Conservation (phyloP, 2,888 invertebrate genomes). For the Nephrotoma appendiculata region DNA sequence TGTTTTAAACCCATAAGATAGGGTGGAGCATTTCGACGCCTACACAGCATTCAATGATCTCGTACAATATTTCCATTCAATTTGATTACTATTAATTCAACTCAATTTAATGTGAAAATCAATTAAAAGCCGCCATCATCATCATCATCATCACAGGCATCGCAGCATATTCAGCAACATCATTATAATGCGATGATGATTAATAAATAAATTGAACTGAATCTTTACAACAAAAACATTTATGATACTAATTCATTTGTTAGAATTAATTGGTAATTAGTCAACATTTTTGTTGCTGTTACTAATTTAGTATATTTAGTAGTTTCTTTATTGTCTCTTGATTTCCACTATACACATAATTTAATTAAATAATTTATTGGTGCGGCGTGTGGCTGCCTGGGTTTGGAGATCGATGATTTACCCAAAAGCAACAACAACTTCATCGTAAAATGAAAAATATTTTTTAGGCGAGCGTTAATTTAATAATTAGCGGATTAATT, state of each 20-base stretch:
- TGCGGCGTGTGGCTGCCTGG: not conserved
- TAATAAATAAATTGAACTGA: not conserved
- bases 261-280: not conserved
- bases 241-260: not conserved
- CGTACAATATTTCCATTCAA: not conserved
- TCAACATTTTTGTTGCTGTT: not conserved
- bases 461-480: conserved; percentile 12
- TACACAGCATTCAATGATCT: not conserved
- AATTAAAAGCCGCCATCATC: not conserved
- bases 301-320: not conserved
- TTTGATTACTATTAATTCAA: not conserved
- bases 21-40: no score
- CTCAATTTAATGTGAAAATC: not conserved
- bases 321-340: not conserved
- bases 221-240: not conserved
- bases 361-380: not conserved
- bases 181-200: not conserved
- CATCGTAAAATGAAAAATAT: not conserved
- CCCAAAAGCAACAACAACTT: not conserved
- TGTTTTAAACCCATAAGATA: no score
- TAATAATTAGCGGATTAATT: conserved; percentile 13
- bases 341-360: not conserved
- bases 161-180: not conserved
- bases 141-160: not conserved
- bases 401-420: not conserved